Evolutionary conservation across 2,888 invertebrate genomes (phyloP).

Genomic region (Dastarcus helophoroides): DNA sequence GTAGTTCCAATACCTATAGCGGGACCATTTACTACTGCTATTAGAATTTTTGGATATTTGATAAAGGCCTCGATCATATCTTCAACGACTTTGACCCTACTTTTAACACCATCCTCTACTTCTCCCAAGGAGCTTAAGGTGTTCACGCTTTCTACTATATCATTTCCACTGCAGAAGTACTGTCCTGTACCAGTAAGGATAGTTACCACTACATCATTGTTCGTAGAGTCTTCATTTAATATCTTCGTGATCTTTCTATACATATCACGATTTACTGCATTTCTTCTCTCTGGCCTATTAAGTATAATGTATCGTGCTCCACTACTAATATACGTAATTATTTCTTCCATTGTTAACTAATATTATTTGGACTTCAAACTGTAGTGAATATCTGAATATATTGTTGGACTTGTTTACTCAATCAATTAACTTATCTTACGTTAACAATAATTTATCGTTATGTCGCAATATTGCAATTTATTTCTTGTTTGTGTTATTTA

Average conservation of each 20-base stretch:
- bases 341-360: too few species aligned
- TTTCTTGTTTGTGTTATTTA: too few species aligned
- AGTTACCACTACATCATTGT: conserved; percentile 54
- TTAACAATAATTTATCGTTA: too few species aligned
- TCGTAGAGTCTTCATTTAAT: conserved; percentile 54
- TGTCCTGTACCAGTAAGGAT: conserved; percentile 72
- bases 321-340: conserved; percentile 23
- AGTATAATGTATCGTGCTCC: conserved; percentile 51
- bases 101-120: conserved; percentile 1
- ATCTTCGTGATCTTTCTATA: conserved; percentile 53
- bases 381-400: too few species aligned
- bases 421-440: too few species aligned
- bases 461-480: too few species aligned
- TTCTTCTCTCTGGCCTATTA: conserved; percentile 68
- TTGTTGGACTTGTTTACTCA: too few species aligned
- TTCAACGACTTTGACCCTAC: conserved; percentile 13
- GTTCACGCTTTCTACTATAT: conserved; percentile 36
- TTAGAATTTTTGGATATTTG: conserved; percentile 75
- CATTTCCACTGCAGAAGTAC: conserved; percentile 80
- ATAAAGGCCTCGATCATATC: conserved; percentile 66
- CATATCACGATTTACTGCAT: conserved; percentile 61
- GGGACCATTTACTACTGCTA: conserved; percentile 87
- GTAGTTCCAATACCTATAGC: conserved; percentile 87
- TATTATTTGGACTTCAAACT: too few species aligned
- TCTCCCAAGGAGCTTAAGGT: conserved; percentile 1